phyloP scores from a whole-genome alignment of 2,797 vertebrate species.

The Anguilla anguilla region DNA sequence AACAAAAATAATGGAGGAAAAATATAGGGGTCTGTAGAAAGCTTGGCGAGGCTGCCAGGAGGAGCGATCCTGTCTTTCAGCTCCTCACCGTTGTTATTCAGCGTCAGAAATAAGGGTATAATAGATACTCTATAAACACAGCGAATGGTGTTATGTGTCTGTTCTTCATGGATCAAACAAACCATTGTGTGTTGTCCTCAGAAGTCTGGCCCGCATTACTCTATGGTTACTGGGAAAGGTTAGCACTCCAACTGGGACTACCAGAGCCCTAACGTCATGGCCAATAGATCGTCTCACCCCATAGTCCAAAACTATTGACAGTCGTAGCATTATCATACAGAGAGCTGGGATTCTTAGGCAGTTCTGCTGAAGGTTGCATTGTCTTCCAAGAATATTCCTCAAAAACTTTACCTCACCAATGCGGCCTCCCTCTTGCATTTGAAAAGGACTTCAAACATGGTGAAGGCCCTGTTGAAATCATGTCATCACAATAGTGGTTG shows the following conservation, averaged over 20 bases:
- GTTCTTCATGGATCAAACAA: background rate
- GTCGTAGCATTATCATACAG: background rate
- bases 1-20: conserved; percentile 39
- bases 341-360: background rate
- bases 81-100: conserved; percentile 25
- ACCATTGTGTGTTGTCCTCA: background rate
- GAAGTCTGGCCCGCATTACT: background rate
- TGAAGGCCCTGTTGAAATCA: background rate
- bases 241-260: background rate
- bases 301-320: background rate
- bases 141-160: conserved; percentile 24
- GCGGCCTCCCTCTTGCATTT: background rate
- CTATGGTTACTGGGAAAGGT: background rate
- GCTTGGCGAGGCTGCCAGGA: conserved; percentile 31
- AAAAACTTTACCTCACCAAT: background rate
- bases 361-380: background rate
- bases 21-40: conserved; percentile 15
- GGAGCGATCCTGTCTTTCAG: conserved; percentile 30
- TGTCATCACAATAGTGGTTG: background rate
- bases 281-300: background rate
- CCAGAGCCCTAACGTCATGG: background rate
- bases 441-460: background rate
- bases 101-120: conserved; percentile 35
- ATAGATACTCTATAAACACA: conserved; percentile 32
- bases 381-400: background rate